phyloP scores from a whole-genome alignment of 35 echinoderm and acorn worm species.

The Anneissia japonica region DNA sequence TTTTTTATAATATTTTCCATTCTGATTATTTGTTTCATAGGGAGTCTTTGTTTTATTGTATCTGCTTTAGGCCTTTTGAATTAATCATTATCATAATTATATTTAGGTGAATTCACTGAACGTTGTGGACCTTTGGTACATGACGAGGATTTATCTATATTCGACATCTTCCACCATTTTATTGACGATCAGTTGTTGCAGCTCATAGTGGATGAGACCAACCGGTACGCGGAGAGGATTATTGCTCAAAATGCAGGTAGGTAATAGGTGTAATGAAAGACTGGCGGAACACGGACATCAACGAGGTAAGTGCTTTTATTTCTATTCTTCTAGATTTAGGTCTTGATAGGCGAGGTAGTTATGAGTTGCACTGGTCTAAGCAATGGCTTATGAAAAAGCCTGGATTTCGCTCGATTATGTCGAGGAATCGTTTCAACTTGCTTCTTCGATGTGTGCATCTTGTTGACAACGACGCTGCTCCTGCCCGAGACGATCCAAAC shows the following conservation, averaged over 20 bases:
- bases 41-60: too few relatives aligned
- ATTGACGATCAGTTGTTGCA: background rate
- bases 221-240: background rate
- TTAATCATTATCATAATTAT: too few relatives aligned
- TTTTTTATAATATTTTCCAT: too few relatives aligned
- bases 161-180: background rate
- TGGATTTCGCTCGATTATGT: constrained; percentile 1
- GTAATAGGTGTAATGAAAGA: background rate
- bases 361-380: constrained; percentile 6
- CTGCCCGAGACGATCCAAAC: background rate
- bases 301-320: background rate
- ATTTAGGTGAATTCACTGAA: background rate
- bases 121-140: background rate
- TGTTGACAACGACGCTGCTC: background rate
- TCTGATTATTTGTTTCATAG: too few relatives aligned
- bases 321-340: background rate
- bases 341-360: background rate
- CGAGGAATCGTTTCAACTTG: constrained; percentile 21
- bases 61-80: too few relatives aligned
- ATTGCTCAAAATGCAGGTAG: background rate
- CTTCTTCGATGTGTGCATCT: constrained; percentile 14
- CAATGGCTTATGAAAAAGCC: background rate
- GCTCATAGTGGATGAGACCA: background rate
- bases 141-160: background rate
- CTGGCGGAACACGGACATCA: background rate